Base-by-base conservation (phyloP, 1,140 invertebrate genomes). In the Cyclina sinensis region DNA sequence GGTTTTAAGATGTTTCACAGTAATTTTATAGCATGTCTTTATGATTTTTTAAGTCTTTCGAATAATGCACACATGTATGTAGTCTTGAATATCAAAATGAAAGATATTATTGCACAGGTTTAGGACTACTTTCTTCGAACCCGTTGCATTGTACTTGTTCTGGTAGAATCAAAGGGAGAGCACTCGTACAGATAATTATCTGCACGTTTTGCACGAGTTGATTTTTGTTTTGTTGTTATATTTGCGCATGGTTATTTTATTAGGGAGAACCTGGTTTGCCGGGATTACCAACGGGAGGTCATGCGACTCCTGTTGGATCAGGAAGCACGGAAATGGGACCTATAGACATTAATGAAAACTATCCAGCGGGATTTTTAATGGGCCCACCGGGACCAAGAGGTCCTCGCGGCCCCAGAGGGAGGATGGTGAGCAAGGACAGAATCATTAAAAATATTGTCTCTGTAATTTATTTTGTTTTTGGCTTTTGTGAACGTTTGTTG, bases 341-440 rank as follows among this genome's bases (percentile, higher is more conserved):
- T 5, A 46, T 51, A 12, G 27, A 87, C 21, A 68, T 51, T 9
- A 65, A 80, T 37, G 59, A 76, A 7, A 80, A 78, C 37, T 68
- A 30, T n/a, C 85, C 85, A 54, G 85, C 85, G 14, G 85, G 85
- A 0, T 87, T 79, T 54, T 30, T 80, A 32, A 48, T 79, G 32
- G 85, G 85, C n/a, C 85, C 85, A 0, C 70, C 85, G 0, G 85
- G 85, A 16, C 85, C 85, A 27, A 57, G 51, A 39, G 85, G 85
- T 32, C 85, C 85, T 1, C 37, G 32, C 24, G 85, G 85, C 16
- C 85, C 85, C 1, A n/a, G 85, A 43, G 85, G 85, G 14, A 62
- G n/a, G 21, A 21, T 14, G 85, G 85, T 87, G 76, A 87, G 85
- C 24, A 27, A 2, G 21, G 35, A 35, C n/a, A 30, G n/a, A 35